Conservation (phyloP, 2,888 invertebrate genomes). For the Troilus luridus region DNA sequence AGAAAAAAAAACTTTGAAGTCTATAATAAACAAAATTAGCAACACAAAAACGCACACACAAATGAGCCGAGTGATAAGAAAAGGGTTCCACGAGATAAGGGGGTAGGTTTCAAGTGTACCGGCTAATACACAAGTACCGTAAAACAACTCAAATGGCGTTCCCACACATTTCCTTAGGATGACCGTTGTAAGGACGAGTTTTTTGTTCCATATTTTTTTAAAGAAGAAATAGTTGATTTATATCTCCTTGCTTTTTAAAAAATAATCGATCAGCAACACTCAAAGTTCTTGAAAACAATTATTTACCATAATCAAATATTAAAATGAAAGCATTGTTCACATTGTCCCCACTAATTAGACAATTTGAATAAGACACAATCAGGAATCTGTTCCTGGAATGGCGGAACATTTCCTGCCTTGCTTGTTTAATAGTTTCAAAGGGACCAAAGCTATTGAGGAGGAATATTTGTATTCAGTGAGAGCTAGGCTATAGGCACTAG, state of each 20-base stretch:
- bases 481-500: background rate
- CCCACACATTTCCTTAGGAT: too few species aligned
- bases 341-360: background rate
- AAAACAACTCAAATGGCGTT: too few species aligned
- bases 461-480: constrained; percentile 32
- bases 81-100: too few species aligned
- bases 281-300: background rate
- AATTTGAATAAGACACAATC: background rate
- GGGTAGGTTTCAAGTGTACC: too few species aligned
- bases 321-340: constrained; percentile 15
- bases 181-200: background rate
- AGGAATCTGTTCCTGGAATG: constrained; percentile 5
- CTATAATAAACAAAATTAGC: too few species aligned
- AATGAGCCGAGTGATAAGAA: too few species aligned
- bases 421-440: constrained; percentile 27
- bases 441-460: background rate
- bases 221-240: background rate
- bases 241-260: background rate
- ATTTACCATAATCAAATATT: background rate
- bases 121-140: too few species aligned
- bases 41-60: too few species aligned
- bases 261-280: background rate
- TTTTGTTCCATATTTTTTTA: background rate
- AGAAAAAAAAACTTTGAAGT: too few species aligned
- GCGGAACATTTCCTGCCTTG: background rate